A percentile compares a stretch with the other conserved stretches of the same genome.
Evolutionary conservation across 2,888 invertebrate genomes (phyloP).

Genomic region (Pseudeuparius sepicola): DNA sequence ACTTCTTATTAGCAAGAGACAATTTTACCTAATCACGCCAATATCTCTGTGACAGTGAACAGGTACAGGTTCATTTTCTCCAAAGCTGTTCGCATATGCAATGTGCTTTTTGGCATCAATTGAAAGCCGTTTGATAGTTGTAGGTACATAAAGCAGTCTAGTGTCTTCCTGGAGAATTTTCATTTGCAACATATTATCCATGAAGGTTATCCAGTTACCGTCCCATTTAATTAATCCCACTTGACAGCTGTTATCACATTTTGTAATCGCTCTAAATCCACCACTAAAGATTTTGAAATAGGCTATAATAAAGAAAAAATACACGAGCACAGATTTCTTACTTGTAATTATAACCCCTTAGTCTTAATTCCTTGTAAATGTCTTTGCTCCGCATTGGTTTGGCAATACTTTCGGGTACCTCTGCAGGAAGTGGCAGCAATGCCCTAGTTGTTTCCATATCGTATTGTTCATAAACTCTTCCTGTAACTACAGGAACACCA

Average conservation of each 20-base stretch:
- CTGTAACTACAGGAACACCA: constrained; percentile 21
- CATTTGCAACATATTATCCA: constrained; percentile 81
- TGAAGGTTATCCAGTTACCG: constrained; percentile 73
- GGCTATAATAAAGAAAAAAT: too few species aligned
- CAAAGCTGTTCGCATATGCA: constrained; percentile 15
- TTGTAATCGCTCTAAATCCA: constrained; percentile 25
- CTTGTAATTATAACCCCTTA: constrained; percentile 54
- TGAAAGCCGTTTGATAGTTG: constrained; percentile 41
- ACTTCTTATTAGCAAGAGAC: too few species aligned
- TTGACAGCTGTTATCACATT: constrained; percentile 23
- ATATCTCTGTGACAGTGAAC: constrained; percentile 39
- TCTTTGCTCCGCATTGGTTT: constrained; percentile 41
- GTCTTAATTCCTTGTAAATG: constrained; percentile 56
- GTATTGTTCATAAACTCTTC: constrained; percentile 16
- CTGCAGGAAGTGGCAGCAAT: neutral
- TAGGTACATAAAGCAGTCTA: constrained; percentile 60
- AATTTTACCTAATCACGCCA: constrained; percentile 24
- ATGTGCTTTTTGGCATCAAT: constrained; percentile 40
- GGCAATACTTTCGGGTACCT: constrained; percentile 30
- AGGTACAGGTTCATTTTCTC: constrained; percentile 22
- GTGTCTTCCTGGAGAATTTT: constrained; percentile 55
- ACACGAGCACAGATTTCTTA: constrained; percentile 15
- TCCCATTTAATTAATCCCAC: constrained; percentile 25
- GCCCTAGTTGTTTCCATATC: constrained; percentile 38
- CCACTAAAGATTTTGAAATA: too few species aligned